Percentiles rank a stretch among this genome's conserved stretches.
Conservation (phyloP, 2,888 invertebrate species). For the Yponomeuta malinellus region DNA sequence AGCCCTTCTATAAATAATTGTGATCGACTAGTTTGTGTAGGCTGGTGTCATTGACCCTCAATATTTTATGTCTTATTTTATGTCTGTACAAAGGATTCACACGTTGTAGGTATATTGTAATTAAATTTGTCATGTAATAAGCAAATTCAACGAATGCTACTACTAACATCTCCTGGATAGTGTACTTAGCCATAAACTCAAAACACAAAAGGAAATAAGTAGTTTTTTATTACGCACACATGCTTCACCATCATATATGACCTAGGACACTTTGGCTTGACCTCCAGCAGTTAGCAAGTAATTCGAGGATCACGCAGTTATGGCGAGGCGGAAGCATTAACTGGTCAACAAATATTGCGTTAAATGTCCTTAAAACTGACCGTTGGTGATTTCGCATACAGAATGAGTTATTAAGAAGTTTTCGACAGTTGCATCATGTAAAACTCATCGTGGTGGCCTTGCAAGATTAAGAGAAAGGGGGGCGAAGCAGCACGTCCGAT, state of each 20-base stretch:
- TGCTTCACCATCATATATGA: neutral
- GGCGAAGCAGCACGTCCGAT: constrained; percentile 32
- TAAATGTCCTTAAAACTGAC: constrained; percentile 43
- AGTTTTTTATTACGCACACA: neutral
- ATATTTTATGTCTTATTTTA: neutral
- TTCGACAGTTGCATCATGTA: constrained; percentile 41
- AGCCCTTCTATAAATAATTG: neutral
- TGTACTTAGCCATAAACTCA: neutral
- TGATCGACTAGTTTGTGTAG: no score
- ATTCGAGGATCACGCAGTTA: neutral
- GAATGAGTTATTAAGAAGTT: constrained; percentile 50
- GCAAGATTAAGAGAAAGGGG: constrained; percentile 38
- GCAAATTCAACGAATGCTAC: no score
- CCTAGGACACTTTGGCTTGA: neutral
- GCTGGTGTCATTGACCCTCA: neutral
- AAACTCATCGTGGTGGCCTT: constrained; percentile 31
- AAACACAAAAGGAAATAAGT: neutral
- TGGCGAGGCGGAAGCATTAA: constrained; percentile 30
- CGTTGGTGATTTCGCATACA: constrained; percentile 41
- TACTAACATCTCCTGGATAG: neutral
- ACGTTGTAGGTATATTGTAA: no score
- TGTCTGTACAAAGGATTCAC: neutral
- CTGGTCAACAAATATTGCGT: constrained; percentile 32
- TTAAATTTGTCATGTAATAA: no score
- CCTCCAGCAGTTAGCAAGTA: neutral